Evolutionary conservation across 2,888 invertebrate species (phyloP), one percentile per base, ranked within the genome.

Genomic region (Acronicta leporina): DNA sequence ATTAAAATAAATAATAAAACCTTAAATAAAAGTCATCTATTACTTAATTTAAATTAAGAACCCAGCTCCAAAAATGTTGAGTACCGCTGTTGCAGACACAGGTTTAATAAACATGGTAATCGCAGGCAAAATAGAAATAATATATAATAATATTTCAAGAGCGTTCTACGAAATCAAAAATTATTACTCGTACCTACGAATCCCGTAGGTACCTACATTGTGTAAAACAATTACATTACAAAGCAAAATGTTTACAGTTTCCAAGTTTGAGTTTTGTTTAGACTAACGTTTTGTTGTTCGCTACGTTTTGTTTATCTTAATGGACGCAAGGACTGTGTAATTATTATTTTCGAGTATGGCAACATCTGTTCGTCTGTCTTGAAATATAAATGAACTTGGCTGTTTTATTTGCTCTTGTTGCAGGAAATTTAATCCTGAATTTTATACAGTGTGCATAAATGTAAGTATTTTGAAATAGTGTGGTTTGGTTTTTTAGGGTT

Each of bases 71-170:
- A 55, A 49, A n/a, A 33, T 5, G 42, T 62, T 62, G 13, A 42
- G 48, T 13, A n/a, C 7, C 27, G 6, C 20, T 52, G 25, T 27
- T 15, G n/a, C 27, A 30, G 50, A 47, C 20, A 40, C 42, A 35
- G n/a, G 16, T 54, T 48, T 57, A 64, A 68, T 46, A 52, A 54
- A 63, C 40, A 67, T 60, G 43, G 20, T 61, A 64, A 72, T 72
- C 35, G 49, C 33, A 15, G 33, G 16, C 15, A 27, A 5, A 35
- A 41, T 27, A 9, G 54, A 59, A 65, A 72, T 61, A 72, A 68
- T 27, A 27, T 57, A 47, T 51, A 58, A 59, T 45, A 52, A 59
- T 35, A 59, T 66, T 62, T 48, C 42, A 53, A 47, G 10, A 56
- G 42, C 42, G 13, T 53, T 52, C 45, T 16, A 42, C 44, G 25